phyloP scores from a whole-genome alignment of 2,888 invertebrate genomes.

The Nezara viridula region DNA sequence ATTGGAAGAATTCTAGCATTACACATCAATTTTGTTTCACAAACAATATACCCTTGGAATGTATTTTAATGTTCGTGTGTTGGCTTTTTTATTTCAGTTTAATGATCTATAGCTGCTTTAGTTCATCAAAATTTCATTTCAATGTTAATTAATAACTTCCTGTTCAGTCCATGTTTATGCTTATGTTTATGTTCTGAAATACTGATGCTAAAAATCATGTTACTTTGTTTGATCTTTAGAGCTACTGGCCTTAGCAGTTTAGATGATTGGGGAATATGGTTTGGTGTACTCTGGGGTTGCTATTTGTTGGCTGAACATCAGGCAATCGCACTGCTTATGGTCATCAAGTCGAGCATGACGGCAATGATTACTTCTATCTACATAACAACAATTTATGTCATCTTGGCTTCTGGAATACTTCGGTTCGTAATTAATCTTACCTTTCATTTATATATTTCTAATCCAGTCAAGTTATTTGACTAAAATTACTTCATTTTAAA shows the following conservation, averaged over 20 bases:
- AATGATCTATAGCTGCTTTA: too few relatives aligned
- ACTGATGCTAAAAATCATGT: background rate
- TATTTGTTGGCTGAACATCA: slow-evolving; percentile 89
- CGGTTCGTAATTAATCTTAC: slow-evolving; percentile 71
- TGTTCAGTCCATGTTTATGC: too few relatives aligned
- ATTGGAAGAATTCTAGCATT: too few relatives aligned
- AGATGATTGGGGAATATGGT: slow-evolving; percentile 77
- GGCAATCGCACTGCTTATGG: slow-evolving; percentile 84
- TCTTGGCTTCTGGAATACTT: slow-evolving; percentile 82
- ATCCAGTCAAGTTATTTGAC: background rate
- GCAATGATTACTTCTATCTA: slow-evolving; percentile 86
- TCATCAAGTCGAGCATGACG: slow-evolving; percentile 82
- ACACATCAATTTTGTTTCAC: too few relatives aligned
- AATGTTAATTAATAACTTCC: too few relatives aligned
- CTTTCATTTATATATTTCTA: background rate
- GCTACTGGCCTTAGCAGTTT: slow-evolving; percentile 74
- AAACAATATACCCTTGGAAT: too few relatives aligned
- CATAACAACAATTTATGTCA: slow-evolving; percentile 77
- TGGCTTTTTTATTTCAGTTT: too few relatives aligned
- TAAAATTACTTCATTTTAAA: background rate
- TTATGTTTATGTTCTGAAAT: too few relatives aligned
- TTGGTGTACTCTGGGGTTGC: slow-evolving; percentile 85
- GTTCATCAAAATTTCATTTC: too few relatives aligned
- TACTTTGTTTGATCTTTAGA: slow-evolving; percentile 68
- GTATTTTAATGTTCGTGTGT: too few relatives aligned